phyloP scores from a whole-genome alignment of 2,888 invertebrate species.

The Mythimna impura region DNA sequence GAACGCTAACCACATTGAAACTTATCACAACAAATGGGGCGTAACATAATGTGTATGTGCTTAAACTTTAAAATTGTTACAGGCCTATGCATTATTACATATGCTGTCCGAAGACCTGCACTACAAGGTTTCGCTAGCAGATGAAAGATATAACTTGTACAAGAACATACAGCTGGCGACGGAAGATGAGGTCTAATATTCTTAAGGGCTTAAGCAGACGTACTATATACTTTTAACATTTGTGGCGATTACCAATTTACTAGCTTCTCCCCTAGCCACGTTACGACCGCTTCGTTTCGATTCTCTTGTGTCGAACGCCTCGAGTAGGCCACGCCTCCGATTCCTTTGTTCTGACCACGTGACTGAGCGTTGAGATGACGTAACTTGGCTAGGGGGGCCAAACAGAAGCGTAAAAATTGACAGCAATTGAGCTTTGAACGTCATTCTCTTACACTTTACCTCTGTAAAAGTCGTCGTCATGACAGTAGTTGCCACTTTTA shows the following conservation, averaged over 20 bases:
- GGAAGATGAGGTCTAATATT: constrained; percentile 79
- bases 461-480: not conserved
- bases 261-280: too few relatives aligned
- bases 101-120: constrained; percentile 82
- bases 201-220: not conserved
- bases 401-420: not conserved
- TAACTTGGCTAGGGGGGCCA: too few relatives aligned
- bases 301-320: too few relatives aligned
- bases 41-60: not conserved
- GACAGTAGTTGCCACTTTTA: not conserved
- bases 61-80: constrained; percentile 20
- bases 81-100: constrained; percentile 81
- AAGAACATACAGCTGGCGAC: constrained; percentile 77
- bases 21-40: too few relatives aligned
- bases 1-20: too few relatives aligned
- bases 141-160: constrained; percentile 83
- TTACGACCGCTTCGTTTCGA: too few relatives aligned
- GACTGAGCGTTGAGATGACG: too few relatives aligned
- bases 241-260: too few relatives aligned
- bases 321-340: too few relatives aligned
- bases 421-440: not conserved
- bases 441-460: too few relatives aligned
- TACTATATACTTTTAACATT: not conserved
- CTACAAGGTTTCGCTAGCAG: constrained; percentile 77
- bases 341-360: too few relatives aligned